These are phyloP conservation scores for Apostichopus japonicus DNA, from an alignment of 35 echinoderm and acorn worm species.

Conservation along the genomic window DNA sequence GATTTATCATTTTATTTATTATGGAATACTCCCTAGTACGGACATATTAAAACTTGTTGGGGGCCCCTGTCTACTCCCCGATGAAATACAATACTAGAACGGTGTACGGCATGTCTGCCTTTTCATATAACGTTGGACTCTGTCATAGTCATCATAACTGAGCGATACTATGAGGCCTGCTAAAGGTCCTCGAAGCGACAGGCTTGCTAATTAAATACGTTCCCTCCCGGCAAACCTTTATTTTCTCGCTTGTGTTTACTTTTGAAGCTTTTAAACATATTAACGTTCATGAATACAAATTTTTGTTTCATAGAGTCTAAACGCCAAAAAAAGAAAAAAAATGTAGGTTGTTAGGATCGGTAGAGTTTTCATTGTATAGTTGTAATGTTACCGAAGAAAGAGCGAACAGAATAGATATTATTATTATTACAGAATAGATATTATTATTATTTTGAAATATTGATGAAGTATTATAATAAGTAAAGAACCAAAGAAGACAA, in stretches of 20 bases:
- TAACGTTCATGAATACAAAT: conserved; percentile 42
- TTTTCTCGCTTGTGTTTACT: conserved; percentile 37
- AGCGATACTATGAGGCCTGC: conserved; percentile 33
- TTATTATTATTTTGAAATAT: too few relatives aligned
- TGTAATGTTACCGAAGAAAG: too few relatives aligned
- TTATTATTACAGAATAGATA: too few relatives aligned
- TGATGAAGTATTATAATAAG: too few relatives aligned
- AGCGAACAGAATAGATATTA: too few relatives aligned
- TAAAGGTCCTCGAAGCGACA: conserved; percentile 25
- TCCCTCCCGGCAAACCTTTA: conserved; percentile 38
- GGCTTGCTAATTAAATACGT: conserved; percentile 41
- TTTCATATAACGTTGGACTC: conserved; percentile 44
- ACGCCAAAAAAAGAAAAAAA: too few relatives aligned
- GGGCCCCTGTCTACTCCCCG: conserved; percentile 35
- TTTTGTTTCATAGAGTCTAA: neutral
- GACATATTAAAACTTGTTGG: conserved; percentile 62
- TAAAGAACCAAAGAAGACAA: too few relatives aligned
- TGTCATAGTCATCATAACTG: conserved; percentile 50
- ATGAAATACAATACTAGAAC: conserved; percentile 42
- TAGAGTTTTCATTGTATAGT: too few relatives aligned
- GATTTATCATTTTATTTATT: conserved; percentile 65
- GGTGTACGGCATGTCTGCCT: conserved; percentile 27
- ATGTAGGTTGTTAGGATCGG: too few relatives aligned
- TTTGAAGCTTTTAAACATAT: conserved; percentile 52
- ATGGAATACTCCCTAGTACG: conserved; percentile 54